Evolutionary conservation across 2,888 invertebrate species (phyloP).

Genomic region (Ornithoptera alexandrae): DNA sequence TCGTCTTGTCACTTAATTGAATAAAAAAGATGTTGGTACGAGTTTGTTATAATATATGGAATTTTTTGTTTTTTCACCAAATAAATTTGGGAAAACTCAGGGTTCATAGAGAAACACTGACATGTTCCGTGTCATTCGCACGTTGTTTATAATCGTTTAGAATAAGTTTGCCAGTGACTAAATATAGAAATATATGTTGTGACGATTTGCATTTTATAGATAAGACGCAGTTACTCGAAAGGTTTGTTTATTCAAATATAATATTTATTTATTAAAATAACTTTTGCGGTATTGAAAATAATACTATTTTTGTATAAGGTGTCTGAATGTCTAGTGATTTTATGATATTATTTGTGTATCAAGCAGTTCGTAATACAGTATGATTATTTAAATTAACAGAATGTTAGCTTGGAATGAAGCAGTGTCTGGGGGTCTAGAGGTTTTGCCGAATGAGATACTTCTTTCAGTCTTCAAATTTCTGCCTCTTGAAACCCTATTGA

Average conservation of each 20-base stretch:
- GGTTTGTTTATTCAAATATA: constrained; percentile 1
- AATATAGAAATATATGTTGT: constrained; percentile 8
- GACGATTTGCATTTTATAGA: constrained; percentile 24
- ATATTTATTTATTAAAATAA: neutral
- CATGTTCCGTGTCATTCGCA: neutral
- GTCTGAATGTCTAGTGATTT: too few species aligned
- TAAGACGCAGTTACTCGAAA: constrained; percentile 9
- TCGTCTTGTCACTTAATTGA: too few species aligned
- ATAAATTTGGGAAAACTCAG: neutral
- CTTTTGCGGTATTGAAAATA: neutral
- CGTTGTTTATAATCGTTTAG: neutral
- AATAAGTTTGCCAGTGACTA: neutral
- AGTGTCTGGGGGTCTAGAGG: constrained; percentile 8
- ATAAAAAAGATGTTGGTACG: too few species aligned
- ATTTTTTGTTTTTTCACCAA: neutral
- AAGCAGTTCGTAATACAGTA: neutral
- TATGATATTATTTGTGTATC: neutral
- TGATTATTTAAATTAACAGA: constrained; percentile 14
- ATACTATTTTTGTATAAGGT: neutral
- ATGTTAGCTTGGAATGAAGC: constrained; percentile 16
- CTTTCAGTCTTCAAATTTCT: constrained; percentile 62
- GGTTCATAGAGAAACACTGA: neutral
- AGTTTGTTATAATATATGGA: too few species aligned
- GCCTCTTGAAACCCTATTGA: constrained; percentile 55
- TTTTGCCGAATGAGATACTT: constrained; percentile 66